phyloP scores from a whole-genome alignment of 2,888 invertebrate species.

The Tiliacea aurago region DNA sequence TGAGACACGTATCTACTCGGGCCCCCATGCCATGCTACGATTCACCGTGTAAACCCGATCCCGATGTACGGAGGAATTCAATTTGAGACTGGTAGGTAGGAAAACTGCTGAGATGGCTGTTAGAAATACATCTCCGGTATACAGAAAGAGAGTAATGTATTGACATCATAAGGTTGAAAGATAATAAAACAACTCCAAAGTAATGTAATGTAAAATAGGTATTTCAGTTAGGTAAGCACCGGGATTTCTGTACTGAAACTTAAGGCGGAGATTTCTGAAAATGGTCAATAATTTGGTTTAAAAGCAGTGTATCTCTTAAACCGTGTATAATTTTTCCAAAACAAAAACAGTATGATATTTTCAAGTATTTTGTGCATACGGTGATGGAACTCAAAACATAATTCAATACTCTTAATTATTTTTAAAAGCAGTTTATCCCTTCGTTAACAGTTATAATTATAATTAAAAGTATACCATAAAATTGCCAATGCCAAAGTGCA shows the following conservation, averaged over 20 bases:
- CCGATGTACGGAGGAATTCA: constrained; percentile 40
- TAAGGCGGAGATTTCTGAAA: too few relatives aligned
- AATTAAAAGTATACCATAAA: too few relatives aligned
- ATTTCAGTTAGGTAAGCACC: not conserved
- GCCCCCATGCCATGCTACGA: constrained; percentile 20
- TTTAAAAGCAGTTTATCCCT: too few relatives aligned
- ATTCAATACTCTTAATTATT: too few relatives aligned
- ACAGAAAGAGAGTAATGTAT: not conserved
- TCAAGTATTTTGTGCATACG: too few relatives aligned
- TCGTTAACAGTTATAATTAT: too few relatives aligned
- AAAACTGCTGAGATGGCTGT: constrained; percentile 2
- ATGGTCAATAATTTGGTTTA: too few relatives aligned
- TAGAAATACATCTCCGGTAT: constrained; percentile 14
- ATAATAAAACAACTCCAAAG: not conserved
- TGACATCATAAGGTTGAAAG: not conserved
- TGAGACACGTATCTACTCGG: constrained; percentile 51
- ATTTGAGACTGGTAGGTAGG: constrained; percentile 10
- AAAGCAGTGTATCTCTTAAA: too few relatives aligned
- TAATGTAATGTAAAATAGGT: not conserved
- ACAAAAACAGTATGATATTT: too few relatives aligned
- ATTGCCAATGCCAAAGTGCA: too few relatives aligned
- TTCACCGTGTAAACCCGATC: constrained; percentile 18
- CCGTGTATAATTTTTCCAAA: too few relatives aligned
- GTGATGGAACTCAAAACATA: too few relatives aligned
- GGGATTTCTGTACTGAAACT: not conserved